Conservation (phyloP, 2,888 invertebrate species). For the Linyphia triangularis region DNA sequence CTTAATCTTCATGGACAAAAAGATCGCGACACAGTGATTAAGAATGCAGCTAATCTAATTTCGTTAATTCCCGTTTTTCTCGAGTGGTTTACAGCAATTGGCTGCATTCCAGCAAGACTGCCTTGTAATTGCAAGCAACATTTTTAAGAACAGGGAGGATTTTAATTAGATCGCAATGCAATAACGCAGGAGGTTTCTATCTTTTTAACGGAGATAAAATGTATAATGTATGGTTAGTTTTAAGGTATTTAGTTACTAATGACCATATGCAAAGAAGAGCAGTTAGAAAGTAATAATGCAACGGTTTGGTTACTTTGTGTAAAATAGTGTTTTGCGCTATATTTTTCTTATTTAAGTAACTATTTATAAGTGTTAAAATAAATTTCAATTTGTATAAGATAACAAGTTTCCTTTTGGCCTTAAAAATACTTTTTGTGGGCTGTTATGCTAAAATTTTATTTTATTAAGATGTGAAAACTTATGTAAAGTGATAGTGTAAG, state of each 20-base stretch:
- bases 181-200: slow-evolving; percentile 42
- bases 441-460: no score
- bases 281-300: neutral
- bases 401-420: no score
- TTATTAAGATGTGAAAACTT: no score
- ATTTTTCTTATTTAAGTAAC: no score
- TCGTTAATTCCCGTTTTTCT: slow-evolving; percentile 74
- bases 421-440: no score
- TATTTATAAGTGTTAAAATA: no score
- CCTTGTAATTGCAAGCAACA: slow-evolving; percentile 65
- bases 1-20: slow-evolving; percentile 69
- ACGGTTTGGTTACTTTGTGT: neutral
- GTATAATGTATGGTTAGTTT: slow-evolving; percentile 46
- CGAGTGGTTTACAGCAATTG: slow-evolving; percentile 61
- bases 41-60: slow-evolving; percentile 70
- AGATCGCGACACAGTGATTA: slow-evolving; percentile 69
- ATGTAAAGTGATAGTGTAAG: no score
- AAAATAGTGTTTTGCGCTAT: no score
- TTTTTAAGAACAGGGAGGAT: slow-evolving; percentile 60
- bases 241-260: slow-evolving; percentile 64
- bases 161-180: slow-evolving; percentile 64
- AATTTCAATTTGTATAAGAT: no score
- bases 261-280: slow-evolving; percentile 22
- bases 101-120: slow-evolving; percentile 63
- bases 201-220: slow-evolving; percentile 50